Percentiles rank a stretch among this genome's conserved stretches.
phyloP scores from a whole-genome alignment of 2,113 vertebrate genomes.

The Pteropus alecto region DNA sequence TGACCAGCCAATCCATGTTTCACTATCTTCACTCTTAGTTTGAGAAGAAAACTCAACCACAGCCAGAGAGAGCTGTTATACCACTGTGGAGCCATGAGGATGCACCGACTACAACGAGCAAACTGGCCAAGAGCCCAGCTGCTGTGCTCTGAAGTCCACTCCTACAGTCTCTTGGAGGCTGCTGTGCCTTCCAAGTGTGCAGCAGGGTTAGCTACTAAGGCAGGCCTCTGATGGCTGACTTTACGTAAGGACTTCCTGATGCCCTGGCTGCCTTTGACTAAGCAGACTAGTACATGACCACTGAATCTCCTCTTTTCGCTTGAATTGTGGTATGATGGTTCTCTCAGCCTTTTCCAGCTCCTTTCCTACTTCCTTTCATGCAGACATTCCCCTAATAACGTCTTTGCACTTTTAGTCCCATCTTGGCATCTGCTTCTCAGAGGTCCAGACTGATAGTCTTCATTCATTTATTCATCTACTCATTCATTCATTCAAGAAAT shows the following conservation, averaged over 20 bases:
- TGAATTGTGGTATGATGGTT: neutral
- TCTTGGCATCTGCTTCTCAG: neutral
- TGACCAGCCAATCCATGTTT: neutral
- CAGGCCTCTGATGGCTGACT: neutral
- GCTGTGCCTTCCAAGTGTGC: fast-evolving
- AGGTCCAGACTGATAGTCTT: neutral
- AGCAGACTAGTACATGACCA: neutral
- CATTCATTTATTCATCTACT: neutral
- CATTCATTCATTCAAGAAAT: neutral
- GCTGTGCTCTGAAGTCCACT: neutral
- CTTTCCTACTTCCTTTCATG: neutral
- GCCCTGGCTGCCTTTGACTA: neutral
- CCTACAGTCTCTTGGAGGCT: neutral
- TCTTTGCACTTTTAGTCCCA: neutral
- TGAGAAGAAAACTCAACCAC: neutral
- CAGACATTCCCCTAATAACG: neutral
- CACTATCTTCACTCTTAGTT: neutral
- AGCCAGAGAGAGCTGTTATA: neutral
- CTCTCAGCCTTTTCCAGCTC: neutral
- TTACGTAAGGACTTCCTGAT: neutral
- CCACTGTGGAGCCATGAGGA: neutral
- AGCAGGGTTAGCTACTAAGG: too few relatives aligned
- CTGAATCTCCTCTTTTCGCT: neutral
- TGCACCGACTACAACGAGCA: neutral
- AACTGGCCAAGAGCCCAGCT: neutral